Evolutionary conservation across 1,140 invertebrate genomes (phyloP).

Genomic region (Bombus sylvicola): DNA sequence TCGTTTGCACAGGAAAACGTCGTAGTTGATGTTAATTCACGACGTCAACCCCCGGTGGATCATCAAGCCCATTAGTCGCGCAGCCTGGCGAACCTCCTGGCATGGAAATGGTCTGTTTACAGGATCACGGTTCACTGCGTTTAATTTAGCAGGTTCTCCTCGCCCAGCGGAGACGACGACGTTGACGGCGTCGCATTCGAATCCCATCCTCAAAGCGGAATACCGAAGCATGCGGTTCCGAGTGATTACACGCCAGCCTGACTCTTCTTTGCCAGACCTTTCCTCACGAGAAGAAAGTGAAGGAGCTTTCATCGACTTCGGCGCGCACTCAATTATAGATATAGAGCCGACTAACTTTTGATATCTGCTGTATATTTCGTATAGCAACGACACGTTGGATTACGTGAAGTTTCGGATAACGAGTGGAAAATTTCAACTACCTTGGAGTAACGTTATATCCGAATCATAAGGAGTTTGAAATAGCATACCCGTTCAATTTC

Average conservation of each 20-base stretch:
- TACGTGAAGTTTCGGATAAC: neutral
- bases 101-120: constrained; percentile 74
- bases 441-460: neutral
- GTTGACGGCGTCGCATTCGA: constrained; percentile 35
- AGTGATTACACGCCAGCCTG: constrained; percentile 25
- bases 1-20: constrained; percentile 66
- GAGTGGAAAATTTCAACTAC: neutral
- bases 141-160: constrained; percentile 62
- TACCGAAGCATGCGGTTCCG: constrained; percentile 52
- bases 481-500: too few relatives aligned
- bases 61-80: constrained; percentile 73
- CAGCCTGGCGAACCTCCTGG: constrained; percentile 58
- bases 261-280: neutral
- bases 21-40: constrained; percentile 68
- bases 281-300: neutral
- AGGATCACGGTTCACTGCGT: constrained; percentile 67
- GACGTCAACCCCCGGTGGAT: constrained; percentile 63
- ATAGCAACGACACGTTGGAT: neutral
- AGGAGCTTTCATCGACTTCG: neutral
- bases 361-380: neutral
- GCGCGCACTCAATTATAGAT: neutral
- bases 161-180: neutral
- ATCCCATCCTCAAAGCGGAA: constrained; percentile 53
- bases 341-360: neutral
- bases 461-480: neutral